phyloP scores from a whole-genome alignment of 1,140 invertebrate genomes.

The Lepidurus couesii region DNA sequence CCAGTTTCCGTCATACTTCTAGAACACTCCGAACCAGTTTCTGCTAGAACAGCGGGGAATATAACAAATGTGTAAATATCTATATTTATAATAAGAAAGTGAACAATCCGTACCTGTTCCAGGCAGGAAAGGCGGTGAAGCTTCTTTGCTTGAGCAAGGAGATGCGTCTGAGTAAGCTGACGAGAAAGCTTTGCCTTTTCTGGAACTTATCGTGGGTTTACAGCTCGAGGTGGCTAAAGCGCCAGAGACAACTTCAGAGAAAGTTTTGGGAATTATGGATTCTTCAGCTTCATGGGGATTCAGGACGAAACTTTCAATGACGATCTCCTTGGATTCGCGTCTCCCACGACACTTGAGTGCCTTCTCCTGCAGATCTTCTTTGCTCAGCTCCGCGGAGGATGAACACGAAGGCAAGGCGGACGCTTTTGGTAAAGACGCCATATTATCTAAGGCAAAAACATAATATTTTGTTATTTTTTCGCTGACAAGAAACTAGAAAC shows the following conservation, averaged over 20 bases:
- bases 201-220: neutral
- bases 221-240: neutral
- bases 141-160: conserved; percentile 27
- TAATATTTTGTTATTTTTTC: neutral
- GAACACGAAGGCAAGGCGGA: neutral
- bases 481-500: neutral
- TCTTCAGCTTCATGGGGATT: conserved; percentile 2
- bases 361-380: conserved; percentile 27
- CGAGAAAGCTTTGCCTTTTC: conserved; percentile 19
- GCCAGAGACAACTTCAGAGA: conserved; percentile 2
- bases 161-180: neutral
- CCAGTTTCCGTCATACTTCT: neutral
- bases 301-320: conserved; percentile 55
- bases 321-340: conserved; percentile 55
- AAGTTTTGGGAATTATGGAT: neutral
- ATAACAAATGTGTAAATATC: neutral
- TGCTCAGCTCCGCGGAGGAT: neutral
- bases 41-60: neutral
- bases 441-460: neutral
- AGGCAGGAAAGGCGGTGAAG: neutral
- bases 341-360: conserved; percentile 47
- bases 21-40: neutral
- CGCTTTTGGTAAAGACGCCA: neutral
- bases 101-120: neutral
- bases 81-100: neutral